phyloP scores from a whole-genome alignment of 2,797 vertebrate species.

The Chaetophractus vellerosus region DNA sequence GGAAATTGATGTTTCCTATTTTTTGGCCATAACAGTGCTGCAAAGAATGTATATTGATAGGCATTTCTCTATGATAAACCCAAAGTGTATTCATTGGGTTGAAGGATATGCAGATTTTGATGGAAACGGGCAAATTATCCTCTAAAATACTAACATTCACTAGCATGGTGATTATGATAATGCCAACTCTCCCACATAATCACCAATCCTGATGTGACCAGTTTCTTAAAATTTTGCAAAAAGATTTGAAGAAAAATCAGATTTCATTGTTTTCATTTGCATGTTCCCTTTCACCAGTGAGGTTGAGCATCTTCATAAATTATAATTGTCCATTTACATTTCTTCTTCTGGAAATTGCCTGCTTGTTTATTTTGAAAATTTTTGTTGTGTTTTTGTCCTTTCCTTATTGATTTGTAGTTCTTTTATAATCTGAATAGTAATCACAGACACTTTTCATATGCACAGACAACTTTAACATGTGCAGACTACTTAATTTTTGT shows the following conservation, averaged over 20 bases:
- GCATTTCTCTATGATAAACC: neutral
- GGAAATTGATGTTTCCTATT: neutral
- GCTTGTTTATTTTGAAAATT: slow-evolving; percentile 38
- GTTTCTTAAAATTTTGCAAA: neutral
- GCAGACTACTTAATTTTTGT: neutral
- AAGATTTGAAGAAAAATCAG: neutral
- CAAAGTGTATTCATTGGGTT: neutral
- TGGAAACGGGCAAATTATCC: neutral
- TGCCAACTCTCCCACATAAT: neutral
- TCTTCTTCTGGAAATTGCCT: neutral
- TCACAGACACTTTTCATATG: neutral
- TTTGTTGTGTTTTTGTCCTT: slow-evolving; percentile 37
- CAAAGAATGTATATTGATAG: neutral
- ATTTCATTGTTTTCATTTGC: neutral
- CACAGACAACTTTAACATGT: neutral
- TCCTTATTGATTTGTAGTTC: neutral
- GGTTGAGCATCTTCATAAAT: neutral
- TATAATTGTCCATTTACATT: neutral
- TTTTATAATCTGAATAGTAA: neutral
- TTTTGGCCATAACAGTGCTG: neutral
- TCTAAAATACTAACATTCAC: neutral
- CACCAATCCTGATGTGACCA: neutral
- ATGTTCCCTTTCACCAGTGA: neutral
- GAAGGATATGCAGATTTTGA: slow-evolving; percentile 25
- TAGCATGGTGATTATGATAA: neutral